These are phyloP conservation scores for Drosophila serrata DNA, from an alignment of 1,140 invertebrate genomes.

Conservation along the genomic window DNA sequence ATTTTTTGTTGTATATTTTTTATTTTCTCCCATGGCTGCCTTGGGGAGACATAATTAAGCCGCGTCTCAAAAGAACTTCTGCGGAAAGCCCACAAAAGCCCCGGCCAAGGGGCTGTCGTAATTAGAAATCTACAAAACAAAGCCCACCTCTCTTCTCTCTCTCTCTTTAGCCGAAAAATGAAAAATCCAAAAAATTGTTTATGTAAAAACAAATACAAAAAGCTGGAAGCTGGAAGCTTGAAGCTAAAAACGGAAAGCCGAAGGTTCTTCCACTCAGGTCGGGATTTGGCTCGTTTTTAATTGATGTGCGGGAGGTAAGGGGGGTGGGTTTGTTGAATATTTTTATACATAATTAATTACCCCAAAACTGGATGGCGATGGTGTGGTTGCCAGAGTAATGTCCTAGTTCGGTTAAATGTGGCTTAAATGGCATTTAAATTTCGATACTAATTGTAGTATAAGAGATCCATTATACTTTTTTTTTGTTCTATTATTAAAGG, in stretches of 20 bases:
- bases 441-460: constrained; percentile 15
- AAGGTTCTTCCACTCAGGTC: constrained; percentile 3
- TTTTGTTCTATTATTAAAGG: background rate
- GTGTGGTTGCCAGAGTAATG: constrained; percentile 12
- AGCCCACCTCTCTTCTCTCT: background rate
- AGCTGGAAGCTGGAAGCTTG: background rate
- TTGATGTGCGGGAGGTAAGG: constrained; percentile 21
- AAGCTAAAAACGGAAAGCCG: background rate
- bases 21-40: constrained; percentile 26
- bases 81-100: constrained; percentile 73
- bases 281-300: constrained; percentile 52
- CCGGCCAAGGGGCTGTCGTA: constrained; percentile 52
- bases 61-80: constrained; percentile 57
- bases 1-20: constrained; percentile 3
- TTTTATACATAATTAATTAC: constrained; percentile 79
- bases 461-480: no score
- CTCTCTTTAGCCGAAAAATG: background rate
- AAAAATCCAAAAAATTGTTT: constrained; percentile 38
- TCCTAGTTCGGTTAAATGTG: constrained; percentile 44
- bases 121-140: constrained; percentile 72
- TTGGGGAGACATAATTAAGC: constrained; percentile 74
- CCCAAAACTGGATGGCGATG: constrained; percentile 14
- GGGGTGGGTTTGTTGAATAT: constrained; percentile 8
- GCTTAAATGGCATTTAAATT: constrained; percentile 52
- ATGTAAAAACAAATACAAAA: constrained; percentile 33